Percentiles rank a stretch among this genome's conserved stretches.
Conservation (phyloP, 1,140 invertebrate genomes). For the Oreohelix idahoensis region DNA sequence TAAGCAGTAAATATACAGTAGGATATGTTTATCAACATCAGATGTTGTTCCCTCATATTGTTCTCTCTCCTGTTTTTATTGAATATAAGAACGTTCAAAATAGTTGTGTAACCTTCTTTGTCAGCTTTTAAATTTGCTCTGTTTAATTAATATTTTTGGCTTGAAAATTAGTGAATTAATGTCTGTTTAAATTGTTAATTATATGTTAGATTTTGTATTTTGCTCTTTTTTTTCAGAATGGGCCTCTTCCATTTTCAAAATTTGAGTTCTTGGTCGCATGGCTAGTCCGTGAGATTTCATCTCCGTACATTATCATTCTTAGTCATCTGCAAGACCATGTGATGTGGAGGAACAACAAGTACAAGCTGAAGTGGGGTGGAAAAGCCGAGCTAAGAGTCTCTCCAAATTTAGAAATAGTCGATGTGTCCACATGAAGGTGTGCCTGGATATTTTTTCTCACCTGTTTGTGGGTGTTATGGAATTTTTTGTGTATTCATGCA, state of each 20-base stretch:
- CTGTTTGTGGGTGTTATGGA: neutral
- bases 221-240: conserved; percentile 62
- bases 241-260: conserved; percentile 94
- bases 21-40: too few relatives aligned
- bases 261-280: conserved; percentile 95
- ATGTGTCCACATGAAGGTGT: conserved; percentile 3
- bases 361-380: conserved; percentile 95
- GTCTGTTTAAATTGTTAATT: too few relatives aligned
- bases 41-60: too few relatives aligned
- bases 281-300: conserved; percentile 91
- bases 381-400: conserved; percentile 70
- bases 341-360: conserved; percentile 91
- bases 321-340: conserved; percentile 88
- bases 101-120: too few relatives aligned
- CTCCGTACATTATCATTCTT: conserved; percentile 89
- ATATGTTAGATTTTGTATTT: too few relatives aligned
- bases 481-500: neutral
- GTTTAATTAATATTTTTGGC: too few relatives aligned
- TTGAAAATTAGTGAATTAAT: too few relatives aligned
- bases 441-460: neutral
- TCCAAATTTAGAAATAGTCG: neutral
- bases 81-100: too few relatives aligned
- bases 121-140: too few relatives aligned
- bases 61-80: too few relatives aligned
- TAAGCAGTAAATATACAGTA: too few relatives aligned